Percentiles rank a stretch among this genome's conserved stretches.
Evolutionary conservation across 2,888 invertebrate species (phyloP).

Genomic region (Folsomia candida): DNA sequence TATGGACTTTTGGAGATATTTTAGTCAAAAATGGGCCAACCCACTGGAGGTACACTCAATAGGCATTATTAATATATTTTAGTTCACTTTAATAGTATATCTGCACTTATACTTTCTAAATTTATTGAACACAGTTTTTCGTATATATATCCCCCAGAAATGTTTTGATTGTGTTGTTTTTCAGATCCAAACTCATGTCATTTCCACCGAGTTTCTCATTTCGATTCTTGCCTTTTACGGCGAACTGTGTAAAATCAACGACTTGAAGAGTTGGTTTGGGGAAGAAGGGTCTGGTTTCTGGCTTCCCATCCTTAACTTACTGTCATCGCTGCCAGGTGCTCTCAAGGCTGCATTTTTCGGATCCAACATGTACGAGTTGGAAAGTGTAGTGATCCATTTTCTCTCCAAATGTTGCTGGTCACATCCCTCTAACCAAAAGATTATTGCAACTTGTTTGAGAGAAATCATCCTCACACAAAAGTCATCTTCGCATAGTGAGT

Average conservation of each 20-base stretch:
- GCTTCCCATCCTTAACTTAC: slow-evolving; percentile 73
- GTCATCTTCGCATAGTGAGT: slow-evolving; percentile 54
- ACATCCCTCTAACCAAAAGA: slow-evolving; percentile 78
- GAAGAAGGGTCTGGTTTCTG: slow-evolving; percentile 79
- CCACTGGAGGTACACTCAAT: not conserved
- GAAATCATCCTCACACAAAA: slow-evolving; percentile 68
- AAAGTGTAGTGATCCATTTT: slow-evolving; percentile 76
- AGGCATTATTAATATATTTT: not conserved
- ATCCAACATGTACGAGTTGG: slow-evolving; percentile 56
- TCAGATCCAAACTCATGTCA: slow-evolving; percentile 1
- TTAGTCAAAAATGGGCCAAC: slow-evolving; percentile 34
- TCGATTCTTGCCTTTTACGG: slow-evolving; percentile 76
- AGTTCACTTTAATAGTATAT: not conserved
- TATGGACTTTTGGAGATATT: slow-evolving; percentile 53
- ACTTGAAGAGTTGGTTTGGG: slow-evolving; percentile 85
- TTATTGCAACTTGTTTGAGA: slow-evolving; percentile 75
- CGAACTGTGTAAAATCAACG: slow-evolving; percentile 73
- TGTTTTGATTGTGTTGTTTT: no score
- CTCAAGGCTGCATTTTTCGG: slow-evolving; percentile 47
- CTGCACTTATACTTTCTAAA: not conserved
- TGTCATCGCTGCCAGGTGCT: slow-evolving; percentile 55
- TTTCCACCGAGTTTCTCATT: slow-evolving; percentile 34
- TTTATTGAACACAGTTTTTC: not conserved
- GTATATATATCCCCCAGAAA: not conserved
- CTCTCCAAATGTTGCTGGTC: slow-evolving; percentile 80